phyloP scores from a whole-genome alignment of 2,113 vertebrate genomes.

The Ctenodactylus gundi region DNA sequence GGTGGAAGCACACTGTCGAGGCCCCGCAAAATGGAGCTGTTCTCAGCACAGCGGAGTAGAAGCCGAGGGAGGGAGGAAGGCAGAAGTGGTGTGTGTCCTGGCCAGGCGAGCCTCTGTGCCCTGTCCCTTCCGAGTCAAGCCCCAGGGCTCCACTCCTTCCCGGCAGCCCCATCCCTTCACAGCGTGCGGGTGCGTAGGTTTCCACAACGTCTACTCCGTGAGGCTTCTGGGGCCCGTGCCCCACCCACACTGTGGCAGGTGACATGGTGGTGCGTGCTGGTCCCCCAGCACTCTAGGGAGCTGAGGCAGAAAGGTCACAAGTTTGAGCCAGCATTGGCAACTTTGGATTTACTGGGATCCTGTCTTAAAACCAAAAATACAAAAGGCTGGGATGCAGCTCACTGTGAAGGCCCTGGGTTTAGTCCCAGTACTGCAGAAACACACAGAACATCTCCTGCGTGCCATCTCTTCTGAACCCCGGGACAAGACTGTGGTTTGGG shows the following conservation, averaged over 20 bases:
- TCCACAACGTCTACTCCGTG: too few relatives aligned
- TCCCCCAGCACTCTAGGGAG: neutral
- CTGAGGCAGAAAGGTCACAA: neutral
- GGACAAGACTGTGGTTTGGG: accelerated
- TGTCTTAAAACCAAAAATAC: neutral
- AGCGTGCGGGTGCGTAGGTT: too few relatives aligned
- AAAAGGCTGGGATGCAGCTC: neutral
- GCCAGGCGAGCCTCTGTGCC: too few relatives aligned
- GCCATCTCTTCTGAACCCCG: accelerated
- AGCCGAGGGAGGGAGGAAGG: too few relatives aligned
- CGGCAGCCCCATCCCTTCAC: too few relatives aligned
- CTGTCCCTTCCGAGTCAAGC: too few relatives aligned
- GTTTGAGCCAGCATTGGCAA: neutral
- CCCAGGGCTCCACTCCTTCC: too few relatives aligned
- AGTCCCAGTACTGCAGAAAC: neutral
- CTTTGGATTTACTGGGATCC: neutral
- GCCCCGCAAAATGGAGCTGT: too few relatives aligned
- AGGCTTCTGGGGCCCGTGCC: too few relatives aligned
- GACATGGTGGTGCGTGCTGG: neutral
- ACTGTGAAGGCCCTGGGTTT: neutral
- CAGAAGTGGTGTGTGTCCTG: too few relatives aligned
- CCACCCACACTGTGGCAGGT: neutral
- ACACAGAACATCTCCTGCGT: neutral
- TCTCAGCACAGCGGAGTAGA: too few relatives aligned
- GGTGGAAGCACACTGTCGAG: too few relatives aligned